Base-by-base conservation (phyloP, 1,140 invertebrate species). In the Drosophila sulfurigaster region DNA sequence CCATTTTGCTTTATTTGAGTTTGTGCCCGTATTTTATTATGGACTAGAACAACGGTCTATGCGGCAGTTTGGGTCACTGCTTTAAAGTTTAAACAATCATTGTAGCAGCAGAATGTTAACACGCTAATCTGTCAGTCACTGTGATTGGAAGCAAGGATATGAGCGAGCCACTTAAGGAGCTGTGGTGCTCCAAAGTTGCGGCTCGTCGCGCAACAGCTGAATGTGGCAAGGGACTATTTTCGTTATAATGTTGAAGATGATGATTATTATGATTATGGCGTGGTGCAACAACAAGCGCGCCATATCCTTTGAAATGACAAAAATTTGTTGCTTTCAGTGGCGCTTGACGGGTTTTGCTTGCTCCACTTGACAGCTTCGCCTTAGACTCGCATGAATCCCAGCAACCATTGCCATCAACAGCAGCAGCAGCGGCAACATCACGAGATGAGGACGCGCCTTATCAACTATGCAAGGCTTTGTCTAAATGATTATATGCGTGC, bases 381-480 rank as follows among this genome's bases (percentile, higher is more conserved):
- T 57, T 28, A 66, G 72, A 72, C 60, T 32, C 16, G 15, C 46
- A 79, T 16, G 49, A 2, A 15, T 8, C 25, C 54, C 77, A 67
- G 60, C 63, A 79, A 60, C 57, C 41, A 65, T 48, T 58, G 48
- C 52, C 66, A 51, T 28, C 45, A 58, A 45, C 16, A 54, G 58
- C 5, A 43, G 25, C 46, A 11, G 13, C 67, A 57, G 25, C 52
- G 32, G 43, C 45, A 32, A 16, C 59, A 25, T 25, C 15, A 6
- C 38, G 30, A 51, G 45, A 49, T 41, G 64, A 72, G 63, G 72
- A 83, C 75, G 81, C 81, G 86, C 65, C 85, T 88, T 88, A 88
- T 88, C 85, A 88, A 79, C 85, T 89, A 85, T 85, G 85, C 85
- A 76, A 66, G 71, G 81, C 85, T 88, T 89, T 88, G 85, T 88